Percentiles rank a stretch among this genome's conserved stretches.
These are phyloP conservation scores for Sciurus niger DNA, from an alignment of 2,113 vertebrate species.

Conservation along the genomic window DNA sequence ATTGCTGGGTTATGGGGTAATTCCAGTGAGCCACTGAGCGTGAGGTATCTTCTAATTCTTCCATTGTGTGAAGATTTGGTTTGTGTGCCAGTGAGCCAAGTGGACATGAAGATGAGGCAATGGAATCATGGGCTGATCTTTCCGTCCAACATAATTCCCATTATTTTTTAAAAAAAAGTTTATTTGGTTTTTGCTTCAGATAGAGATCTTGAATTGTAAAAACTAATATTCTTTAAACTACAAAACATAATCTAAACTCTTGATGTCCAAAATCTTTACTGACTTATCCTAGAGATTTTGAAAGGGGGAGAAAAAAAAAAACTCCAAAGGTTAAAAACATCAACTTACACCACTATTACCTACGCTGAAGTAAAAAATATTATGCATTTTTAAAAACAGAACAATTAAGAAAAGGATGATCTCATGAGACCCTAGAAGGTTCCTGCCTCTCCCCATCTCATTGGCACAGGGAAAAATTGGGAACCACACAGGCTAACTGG, in stretches of 20 bases:
- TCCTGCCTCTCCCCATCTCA: neutral
- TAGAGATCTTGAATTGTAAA: neutral
- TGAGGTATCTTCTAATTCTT: slow-evolving; percentile 60
- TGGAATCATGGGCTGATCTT: slow-evolving; percentile 28
- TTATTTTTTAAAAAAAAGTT: neutral
- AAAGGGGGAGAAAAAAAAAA: neutral
- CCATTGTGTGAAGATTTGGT: slow-evolving; percentile 66
- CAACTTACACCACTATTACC: neutral
- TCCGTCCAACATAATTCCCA: slow-evolving; percentile 3
- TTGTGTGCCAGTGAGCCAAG: slow-evolving; percentile 59
- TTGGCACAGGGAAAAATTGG: neutral
- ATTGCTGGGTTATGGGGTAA: neutral
- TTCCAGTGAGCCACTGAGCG: slow-evolving; percentile 53
- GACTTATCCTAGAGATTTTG: neutral
- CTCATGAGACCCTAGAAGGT: neutral
- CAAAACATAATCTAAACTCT: neutral
- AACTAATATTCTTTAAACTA: neutral
- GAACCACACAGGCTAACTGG: neutral
- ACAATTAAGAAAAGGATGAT: neutral
- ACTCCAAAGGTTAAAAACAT: neutral
- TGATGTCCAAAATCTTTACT: neutral
- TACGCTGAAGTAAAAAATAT: neutral
- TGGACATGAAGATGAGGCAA: slow-evolving; percentile 58
- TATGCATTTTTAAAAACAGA: neutral
- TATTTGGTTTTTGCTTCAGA: slow-evolving; percentile 31